Percentiles rank a stretch among this genome's conserved stretches.
phyloP scores from a whole-genome alignment of 2,113 vertebrate genomes.

The Oryctolagus cuniculus region mOryCun1.1 NC_091436.1:112713501-112714000 shows the following conservation, averaged over 20 bases:
- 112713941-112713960: too few relatives aligned
- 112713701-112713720: slow-evolving; percentile 39
- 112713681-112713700: slow-evolving; percentile 1
- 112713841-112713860: too few relatives aligned
- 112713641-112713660: neutral
- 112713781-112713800: too few relatives aligned
- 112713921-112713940: too few relatives aligned
- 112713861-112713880: too few relatives aligned
- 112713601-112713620: neutral
- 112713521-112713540: slow-evolving; percentile 39
- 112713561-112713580: neutral
- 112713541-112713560: slow-evolving; percentile 34
- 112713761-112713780: neutral
- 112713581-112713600: neutral
- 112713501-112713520: slow-evolving; percentile 37
- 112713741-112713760: neutral
- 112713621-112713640: neutral
- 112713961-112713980: too few relatives aligned
- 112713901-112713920: too few relatives aligned
- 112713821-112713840: too few relatives aligned
- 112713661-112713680: neutral
- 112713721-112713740: slow-evolving; percentile 20
- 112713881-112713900: too few relatives aligned
- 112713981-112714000: too few relatives aligned
- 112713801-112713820: too few relatives aligned